Conservation (phyloP, 2,888 invertebrate species). For the Lathronympha strigana region DNA sequence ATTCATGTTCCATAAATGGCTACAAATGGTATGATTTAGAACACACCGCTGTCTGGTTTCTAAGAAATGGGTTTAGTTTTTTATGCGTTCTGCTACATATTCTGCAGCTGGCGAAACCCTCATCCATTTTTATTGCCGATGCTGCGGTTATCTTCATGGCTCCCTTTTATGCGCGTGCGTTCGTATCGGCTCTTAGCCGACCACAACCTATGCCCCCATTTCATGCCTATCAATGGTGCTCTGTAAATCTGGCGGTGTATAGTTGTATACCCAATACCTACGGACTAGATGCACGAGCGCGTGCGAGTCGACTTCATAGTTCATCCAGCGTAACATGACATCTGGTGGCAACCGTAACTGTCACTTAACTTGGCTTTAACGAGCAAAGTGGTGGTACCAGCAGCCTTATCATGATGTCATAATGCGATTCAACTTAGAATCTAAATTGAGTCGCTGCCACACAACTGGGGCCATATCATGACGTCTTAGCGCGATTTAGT, state of each 20-base stretch:
- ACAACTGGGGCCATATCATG: too few relatives aligned
- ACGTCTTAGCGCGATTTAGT: too few relatives aligned
- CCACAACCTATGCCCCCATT: constrained; percentile 52
- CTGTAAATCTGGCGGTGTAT: constrained; percentile 27
- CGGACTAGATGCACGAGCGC: background rate
- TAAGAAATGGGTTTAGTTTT: constrained; percentile 29
- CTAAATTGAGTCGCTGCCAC: too few relatives aligned
- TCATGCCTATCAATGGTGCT: constrained; percentile 32
- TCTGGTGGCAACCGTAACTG: too few relatives aligned
- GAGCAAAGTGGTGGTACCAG: too few relatives aligned
- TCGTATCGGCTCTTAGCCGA: constrained; percentile 44
- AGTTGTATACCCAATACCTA: constrained; percentile 19
- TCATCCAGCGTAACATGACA: background rate
- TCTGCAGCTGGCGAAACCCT: constrained; percentile 59
- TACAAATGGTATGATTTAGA: constrained; percentile 5
- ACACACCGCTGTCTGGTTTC: background rate
- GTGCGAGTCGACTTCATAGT: background rate
- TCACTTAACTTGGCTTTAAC: too few relatives aligned
- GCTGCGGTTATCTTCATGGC: constrained; percentile 57
- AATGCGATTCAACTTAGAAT: too few relatives aligned
- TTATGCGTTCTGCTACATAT: constrained; percentile 24
- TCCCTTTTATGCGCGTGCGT: constrained; percentile 53
- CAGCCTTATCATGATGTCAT: too few relatives aligned
- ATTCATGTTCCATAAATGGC: background rate
- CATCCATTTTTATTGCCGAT: constrained; percentile 56